Percentiles rank a stretch among this genome's conserved stretches.
These are phyloP conservation scores for Peromyscus leucopus DNA, from an alignment of 2,113 vertebrate species.

Conservation along the genomic window DNA sequence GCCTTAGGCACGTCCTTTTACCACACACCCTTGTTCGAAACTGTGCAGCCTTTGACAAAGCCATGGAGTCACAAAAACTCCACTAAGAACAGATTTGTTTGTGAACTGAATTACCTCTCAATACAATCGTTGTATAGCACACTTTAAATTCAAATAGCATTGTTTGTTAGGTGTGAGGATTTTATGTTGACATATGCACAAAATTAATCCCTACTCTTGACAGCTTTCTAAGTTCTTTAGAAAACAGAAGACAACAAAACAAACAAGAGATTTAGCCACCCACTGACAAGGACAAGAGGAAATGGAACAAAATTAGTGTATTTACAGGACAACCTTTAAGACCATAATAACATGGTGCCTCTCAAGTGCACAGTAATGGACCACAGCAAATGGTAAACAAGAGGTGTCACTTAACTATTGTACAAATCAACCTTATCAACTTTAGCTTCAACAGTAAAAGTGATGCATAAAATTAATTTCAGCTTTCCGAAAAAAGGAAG, in stretches of 20 bases:
- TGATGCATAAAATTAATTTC: constrained; percentile 86
- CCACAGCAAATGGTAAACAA: constrained; percentile 83
- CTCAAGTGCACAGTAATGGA: constrained; percentile 86
- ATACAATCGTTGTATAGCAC: constrained; percentile 61
- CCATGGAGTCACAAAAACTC: constrained; percentile 75
- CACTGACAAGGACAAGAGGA: constrained; percentile 86
- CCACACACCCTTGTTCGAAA: not conserved
- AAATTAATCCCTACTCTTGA: constrained; percentile 86
- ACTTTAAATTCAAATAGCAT: constrained; percentile 83
- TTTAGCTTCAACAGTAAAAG: constrained; percentile 81
- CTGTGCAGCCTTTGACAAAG: constrained; percentile 69
- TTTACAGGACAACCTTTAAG: constrained; percentile 87
- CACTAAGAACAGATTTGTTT: constrained; percentile 81
- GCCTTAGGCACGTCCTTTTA: constrained; percentile 65
- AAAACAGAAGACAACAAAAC: constrained; percentile 71
- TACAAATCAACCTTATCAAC: constrained; percentile 83
- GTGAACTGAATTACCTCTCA: constrained; percentile 74
- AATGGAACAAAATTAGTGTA: constrained; percentile 88
- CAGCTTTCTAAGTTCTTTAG: constrained; percentile 82
- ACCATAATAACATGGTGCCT: constrained; percentile 87
- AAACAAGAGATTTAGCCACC: constrained; percentile 80
- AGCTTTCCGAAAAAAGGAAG: constrained; percentile 78
- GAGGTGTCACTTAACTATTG: constrained; percentile 80
- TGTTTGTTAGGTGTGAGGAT: constrained; percentile 83
- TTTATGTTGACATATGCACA: constrained; percentile 84